A percentile compares a stretch with the other conserved stretches of the same genome.
These are phyloP conservation scores for Pachyseris speciosa DNA, from an alignment of 64 coral and sea anemone genomes.

Conservation along the genomic window DNA sequence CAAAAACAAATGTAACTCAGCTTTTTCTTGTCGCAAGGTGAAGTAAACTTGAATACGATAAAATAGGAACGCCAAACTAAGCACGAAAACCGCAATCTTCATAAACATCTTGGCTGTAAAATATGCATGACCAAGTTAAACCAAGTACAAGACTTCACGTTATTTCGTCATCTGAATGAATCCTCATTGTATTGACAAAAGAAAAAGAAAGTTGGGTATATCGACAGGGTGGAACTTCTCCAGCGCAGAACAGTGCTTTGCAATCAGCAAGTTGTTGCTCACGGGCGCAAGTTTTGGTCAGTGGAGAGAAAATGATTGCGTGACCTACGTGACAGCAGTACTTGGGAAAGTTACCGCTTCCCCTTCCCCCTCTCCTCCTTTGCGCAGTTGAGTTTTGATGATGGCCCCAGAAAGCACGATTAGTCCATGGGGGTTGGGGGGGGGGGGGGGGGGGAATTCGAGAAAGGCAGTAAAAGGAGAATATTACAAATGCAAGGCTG, in stretches of 20 bases:
- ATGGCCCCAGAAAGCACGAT: too few relatives aligned
- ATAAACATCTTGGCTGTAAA: not conserved
- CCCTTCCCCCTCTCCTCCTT: too few relatives aligned
- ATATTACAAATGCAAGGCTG: too few relatives aligned
- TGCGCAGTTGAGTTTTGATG: too few relatives aligned
- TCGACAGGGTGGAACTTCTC: not conserved
- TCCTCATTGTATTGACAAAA: not conserved
- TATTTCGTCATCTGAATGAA: not conserved
- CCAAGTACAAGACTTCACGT: not conserved
- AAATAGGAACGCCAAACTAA: constrained; percentile 38
- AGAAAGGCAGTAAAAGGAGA: too few relatives aligned
- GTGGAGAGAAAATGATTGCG: not conserved
- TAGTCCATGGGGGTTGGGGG: too few relatives aligned
- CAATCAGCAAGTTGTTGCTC: not conserved
- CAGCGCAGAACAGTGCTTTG: not conserved
- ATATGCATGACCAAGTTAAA: not conserved
- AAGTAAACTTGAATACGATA: constrained; percentile 50
- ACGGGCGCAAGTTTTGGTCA: constrained; percentile 10
- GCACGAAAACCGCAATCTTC: constrained; percentile 11
- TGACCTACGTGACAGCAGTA: not conserved
- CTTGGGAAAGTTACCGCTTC: too few relatives aligned
- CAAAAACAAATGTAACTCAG: constrained; percentile 26
- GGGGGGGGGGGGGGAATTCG: too few relatives aligned
- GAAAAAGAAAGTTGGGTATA: not conserved
- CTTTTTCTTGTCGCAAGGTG: constrained; percentile 13